phyloP scores from a whole-genome alignment of 1,140 invertebrate genomes.

The Heliconius congener region DNA sequence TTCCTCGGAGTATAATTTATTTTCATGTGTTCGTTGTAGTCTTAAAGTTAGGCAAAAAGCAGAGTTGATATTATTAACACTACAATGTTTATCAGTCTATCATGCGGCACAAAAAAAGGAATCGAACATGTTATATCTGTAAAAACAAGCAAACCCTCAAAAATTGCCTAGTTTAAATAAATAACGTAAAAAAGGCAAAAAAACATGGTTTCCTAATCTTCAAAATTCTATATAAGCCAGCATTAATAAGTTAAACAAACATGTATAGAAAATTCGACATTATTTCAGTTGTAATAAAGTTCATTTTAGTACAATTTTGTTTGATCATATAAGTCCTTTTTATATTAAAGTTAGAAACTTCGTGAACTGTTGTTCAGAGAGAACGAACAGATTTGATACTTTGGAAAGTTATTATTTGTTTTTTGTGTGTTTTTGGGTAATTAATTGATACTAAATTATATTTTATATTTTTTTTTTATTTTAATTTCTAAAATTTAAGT shows the following conservation, averaged over 20 bases:
- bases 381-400: conserved; percentile 55
- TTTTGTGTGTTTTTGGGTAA: neutral
- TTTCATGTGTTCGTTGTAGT: too few relatives aligned
- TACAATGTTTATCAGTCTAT: neutral
- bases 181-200: conserved; percentile 41
- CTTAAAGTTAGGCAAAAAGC: too few relatives aligned
- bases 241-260: conserved; percentile 65
- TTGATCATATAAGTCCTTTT: conserved; percentile 44
- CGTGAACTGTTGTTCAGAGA: conserved; percentile 54
- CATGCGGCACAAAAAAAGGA: neutral
- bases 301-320: conserved; percentile 14
- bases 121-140: neutral
- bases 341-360: conserved; percentile 55
- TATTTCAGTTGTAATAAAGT: neutral
- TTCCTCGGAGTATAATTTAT: too few relatives aligned
- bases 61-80: too few relatives aligned
- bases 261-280: conserved; percentile 30
- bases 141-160: neutral
- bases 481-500: neutral
- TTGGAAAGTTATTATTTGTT: conserved; percentile 21
- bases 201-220: conserved; percentile 69
- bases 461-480: neutral
- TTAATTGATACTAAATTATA: neutral
- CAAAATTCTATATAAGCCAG: conserved; percentile 59
- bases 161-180: conserved; percentile 24